Conservation (phyloP, 2,797 vertebrate species). For the Artibeus jamaicensis region DNA sequence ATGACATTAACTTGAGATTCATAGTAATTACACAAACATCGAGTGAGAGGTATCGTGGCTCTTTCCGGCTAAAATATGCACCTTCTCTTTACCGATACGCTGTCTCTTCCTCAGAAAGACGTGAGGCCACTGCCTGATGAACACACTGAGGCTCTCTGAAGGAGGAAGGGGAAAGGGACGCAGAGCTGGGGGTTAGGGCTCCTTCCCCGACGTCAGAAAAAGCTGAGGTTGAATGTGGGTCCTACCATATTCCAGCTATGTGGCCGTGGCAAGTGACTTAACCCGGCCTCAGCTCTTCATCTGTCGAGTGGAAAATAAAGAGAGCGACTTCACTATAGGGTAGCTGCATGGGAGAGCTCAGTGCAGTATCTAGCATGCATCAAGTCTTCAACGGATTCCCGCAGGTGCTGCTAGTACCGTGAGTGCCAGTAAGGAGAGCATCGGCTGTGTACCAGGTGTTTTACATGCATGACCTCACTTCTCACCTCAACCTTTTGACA, state of each 20-base stretch:
- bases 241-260: neutral
- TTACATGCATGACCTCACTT: neutral
- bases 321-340: neutral
- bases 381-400: neutral
- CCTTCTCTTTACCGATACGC: slow-evolving; percentile 13
- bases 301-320: neutral
- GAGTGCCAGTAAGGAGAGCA: neutral
- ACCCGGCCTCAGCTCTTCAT: neutral
- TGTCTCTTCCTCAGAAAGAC: slow-evolving; percentile 28
- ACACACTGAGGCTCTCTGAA: neutral
- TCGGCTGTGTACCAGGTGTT: neutral
- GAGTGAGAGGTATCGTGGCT: slow-evolving; percentile 16
- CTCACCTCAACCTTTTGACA: neutral
- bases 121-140: slow-evolving; percentile 57
- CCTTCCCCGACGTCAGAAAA: neutral
- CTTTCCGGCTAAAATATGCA: slow-evolving; percentile 55
- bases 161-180: neutral
- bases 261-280: neutral
- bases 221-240: neutral
- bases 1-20: slow-evolving; percentile 73
- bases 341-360: neutral
- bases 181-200: rapidly evolving
- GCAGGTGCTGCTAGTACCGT: neutral
- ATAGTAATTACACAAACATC: slow-evolving; percentile 71
- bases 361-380: neutral